phyloP scores from a whole-genome alignment of 1,140 invertebrate genomes.

The Drosophila biarmipes region DNA sequence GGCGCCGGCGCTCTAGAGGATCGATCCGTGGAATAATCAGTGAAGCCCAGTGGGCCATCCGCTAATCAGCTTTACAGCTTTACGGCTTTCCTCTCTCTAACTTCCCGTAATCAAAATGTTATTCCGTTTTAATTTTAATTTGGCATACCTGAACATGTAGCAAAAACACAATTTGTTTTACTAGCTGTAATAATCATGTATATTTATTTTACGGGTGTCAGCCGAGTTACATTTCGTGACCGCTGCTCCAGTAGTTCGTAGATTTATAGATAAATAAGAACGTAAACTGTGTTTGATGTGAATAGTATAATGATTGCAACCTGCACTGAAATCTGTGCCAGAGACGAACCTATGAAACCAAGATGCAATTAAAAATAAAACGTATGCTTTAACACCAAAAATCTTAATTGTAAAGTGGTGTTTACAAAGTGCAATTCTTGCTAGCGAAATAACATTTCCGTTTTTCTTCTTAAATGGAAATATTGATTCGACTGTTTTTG shows the following conservation, averaged over 20 bases:
- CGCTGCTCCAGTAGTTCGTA: constrained; percentile 46
- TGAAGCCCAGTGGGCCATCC: constrained; percentile 1
- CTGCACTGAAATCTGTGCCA: constrained; percentile 19
- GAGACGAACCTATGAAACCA: constrained; percentile 52
- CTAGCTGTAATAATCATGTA: constrained; percentile 35
- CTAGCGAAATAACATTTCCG: background rate
- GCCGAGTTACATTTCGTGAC: constrained; percentile 1
- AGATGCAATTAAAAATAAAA: constrained; percentile 67
- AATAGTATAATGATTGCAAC: constrained; percentile 36
- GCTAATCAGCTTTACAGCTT: constrained; percentile 29
- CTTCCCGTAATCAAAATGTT: constrained; percentile 47
- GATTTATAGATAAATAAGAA: constrained; percentile 52
- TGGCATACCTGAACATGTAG: constrained; percentile 27
- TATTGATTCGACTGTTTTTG: background rate
- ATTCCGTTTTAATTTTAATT: constrained; percentile 29
- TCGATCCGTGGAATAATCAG: background rate
- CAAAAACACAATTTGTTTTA: constrained; percentile 28
- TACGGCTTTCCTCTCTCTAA: constrained; percentile 19
- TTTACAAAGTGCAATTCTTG: constrained; percentile 28
- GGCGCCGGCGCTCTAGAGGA: constrained; percentile 85
- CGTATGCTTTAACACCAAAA: constrained; percentile 60
- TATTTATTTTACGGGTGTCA: constrained; percentile 45
- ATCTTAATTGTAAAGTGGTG: constrained; percentile 14
- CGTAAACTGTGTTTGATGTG: constrained; percentile 67
- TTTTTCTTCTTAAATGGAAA: background rate